These are phyloP conservation scores for Murina feae DNA, from an alignment of 2,113 vertebrate genomes.

Conservation along the genomic window DNA sequence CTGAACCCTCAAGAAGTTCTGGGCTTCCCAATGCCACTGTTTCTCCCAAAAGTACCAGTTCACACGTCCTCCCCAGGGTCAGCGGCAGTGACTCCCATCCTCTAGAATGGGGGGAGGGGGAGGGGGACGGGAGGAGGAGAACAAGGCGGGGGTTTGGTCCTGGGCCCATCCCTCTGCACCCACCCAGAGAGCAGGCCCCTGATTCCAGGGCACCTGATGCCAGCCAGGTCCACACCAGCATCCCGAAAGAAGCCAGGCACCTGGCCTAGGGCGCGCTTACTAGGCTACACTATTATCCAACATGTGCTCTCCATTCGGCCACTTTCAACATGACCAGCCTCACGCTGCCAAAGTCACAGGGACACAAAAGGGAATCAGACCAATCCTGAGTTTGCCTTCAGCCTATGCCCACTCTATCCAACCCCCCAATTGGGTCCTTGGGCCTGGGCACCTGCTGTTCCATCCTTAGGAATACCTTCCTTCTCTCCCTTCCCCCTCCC, in stretches of 20 bases:
- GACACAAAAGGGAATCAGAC: neutral
- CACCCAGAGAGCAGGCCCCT: neutral
- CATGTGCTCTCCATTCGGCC: neutral
- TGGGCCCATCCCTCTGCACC: neutral
- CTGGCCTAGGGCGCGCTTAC: neutral
- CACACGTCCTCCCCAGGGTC: neutral
- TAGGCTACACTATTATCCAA: neutral
- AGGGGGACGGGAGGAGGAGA: no score
- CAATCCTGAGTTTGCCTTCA: neutral
- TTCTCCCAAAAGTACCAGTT: neutral
- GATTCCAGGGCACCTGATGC: neutral
- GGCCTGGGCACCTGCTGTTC: neutral
- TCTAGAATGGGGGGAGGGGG: no score
- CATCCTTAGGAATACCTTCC: neutral
- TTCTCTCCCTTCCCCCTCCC: neutral
- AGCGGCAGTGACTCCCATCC: neutral
- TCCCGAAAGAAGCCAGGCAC: neutral
- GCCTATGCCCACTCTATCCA: neutral
- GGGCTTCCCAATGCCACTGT: neutral
- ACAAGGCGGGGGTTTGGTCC: neutral
- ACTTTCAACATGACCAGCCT: neutral
- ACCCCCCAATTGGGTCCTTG: no score
- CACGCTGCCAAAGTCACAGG: neutral
- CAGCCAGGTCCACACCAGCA: neutral
- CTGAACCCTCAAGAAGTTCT: neutral